Base-by-base conservation (phyloP, 2,888 invertebrate species). In the Coenonympha glycerion region DNA sequence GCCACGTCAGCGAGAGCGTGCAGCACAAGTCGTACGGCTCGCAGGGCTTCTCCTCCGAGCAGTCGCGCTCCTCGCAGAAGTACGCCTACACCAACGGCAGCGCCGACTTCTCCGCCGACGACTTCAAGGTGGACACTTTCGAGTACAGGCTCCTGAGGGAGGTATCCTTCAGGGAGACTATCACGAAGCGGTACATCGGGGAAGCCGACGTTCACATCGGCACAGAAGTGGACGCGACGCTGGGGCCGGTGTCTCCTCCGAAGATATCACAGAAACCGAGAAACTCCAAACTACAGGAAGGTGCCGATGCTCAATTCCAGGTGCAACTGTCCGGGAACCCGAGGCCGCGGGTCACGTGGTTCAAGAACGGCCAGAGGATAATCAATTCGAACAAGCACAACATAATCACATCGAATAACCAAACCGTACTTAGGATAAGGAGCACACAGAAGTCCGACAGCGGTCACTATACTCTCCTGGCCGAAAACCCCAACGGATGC, bases 291-390 rank as follows among this genome's bases (percentile, higher is more conserved):
- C 89, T 98, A 44, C 90, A 95, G 49, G 98, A 98, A 84, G 97
- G 98, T 61, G 92, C 95, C 34, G 97, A 98, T 78, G 98, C 97
- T 48, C 93, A 95, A 52, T 97, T 99, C 75, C 90, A 92, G 60
- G 95, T 96, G 55, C 96, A 95, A 76, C 89, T 98, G 49, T 91
- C 93, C 34, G 97, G 96, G 52, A 96, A 96, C 80, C 98, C 98
- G 5, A 92, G 92, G 80, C 97, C 98, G 55, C 92, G 96, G 73
- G 91, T 98, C 54, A 95, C 96, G 57, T 99, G 99, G 99, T 97
- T 98, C 87, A 96, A 93, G 78, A 97, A 99, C 81, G 99, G 99
- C 15, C 93, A 95, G 69, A 91, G 97, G 66, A 88, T 99, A 67
- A 90, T 92, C 46, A 92, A 94, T 61, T 93, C 95, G 22, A 87